phyloP scores from a whole-genome alignment of 2,113 vertebrate species.

The Hippocampus guttulatus region DNA sequence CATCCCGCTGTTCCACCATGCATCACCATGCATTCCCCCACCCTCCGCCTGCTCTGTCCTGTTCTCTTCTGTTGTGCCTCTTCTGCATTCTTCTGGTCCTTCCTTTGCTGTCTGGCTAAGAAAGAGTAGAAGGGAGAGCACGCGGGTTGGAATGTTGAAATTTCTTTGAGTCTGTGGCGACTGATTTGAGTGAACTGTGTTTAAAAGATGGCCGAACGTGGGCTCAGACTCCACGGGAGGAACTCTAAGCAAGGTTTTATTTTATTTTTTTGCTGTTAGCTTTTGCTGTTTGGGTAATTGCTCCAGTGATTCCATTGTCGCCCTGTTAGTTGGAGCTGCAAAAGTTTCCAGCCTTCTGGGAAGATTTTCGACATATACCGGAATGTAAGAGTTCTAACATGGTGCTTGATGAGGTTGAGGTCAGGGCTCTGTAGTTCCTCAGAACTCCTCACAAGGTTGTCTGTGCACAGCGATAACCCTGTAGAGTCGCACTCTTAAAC shows the following conservation, averaged over 20 bases:
- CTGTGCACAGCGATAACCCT: no score
- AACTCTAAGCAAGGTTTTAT: slow-evolving; percentile 38
- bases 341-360: no score
- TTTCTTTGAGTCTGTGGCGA: slow-evolving; percentile 27
- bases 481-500: neutral
- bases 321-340: no score
- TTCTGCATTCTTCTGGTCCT: slow-evolving; percentile 51
- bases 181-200: slow-evolving; percentile 2
- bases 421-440: no score
- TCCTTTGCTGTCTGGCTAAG: slow-evolving; percentile 48
- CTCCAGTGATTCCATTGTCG: neutral
- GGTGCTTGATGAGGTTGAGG: no score
- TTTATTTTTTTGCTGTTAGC: neutral
- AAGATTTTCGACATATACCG: no score
- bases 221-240: slow-evolving; percentile 45
- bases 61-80: slow-evolving; percentile 28
- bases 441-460: no score
- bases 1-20: slow-evolving; percentile 29
- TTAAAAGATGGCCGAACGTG: slow-evolving; percentile 56
- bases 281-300: neutral
- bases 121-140: slow-evolving; percentile 27
- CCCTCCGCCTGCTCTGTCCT: slow-evolving; percentile 45
- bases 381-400: no score
- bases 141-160: slow-evolving; percentile 33
- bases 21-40: slow-evolving; percentile 40